phyloP scores from a whole-genome alignment of 2,888 invertebrate species.

The Sphaerophoria rueppellii region DNA sequence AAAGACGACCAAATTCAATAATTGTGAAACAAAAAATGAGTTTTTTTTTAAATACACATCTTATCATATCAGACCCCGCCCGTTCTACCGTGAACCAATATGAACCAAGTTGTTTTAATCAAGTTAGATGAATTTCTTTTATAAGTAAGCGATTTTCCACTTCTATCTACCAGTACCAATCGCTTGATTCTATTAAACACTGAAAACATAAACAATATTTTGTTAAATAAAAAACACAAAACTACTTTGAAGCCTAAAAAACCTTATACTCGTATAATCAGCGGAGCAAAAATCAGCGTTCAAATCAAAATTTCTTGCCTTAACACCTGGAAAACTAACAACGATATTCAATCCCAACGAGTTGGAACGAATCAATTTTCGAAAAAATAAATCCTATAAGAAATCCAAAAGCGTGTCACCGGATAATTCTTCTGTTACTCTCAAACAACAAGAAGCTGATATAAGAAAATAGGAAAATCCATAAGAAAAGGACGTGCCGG shows the following conservation, averaged over 20 bases:
- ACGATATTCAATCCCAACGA: conserved; percentile 65
- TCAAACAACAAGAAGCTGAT: conserved; percentile 37
- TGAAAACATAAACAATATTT: conserved; percentile 52
- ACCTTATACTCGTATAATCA: conserved; percentile 12
- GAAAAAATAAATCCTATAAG: conserved; percentile 32
- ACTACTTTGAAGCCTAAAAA: conserved; percentile 10
- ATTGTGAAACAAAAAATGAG: too few relatives aligned
- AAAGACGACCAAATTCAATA: too few relatives aligned
- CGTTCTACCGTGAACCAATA: too few relatives aligned
- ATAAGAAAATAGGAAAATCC: conserved; percentile 20
- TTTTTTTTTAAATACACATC: too few relatives aligned
- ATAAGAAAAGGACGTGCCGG: conserved; percentile 22
- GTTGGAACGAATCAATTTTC: conserved; percentile 74
- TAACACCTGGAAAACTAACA: conserved; percentile 74
- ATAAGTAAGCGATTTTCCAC: neutral
- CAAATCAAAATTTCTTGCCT: conserved; percentile 73
- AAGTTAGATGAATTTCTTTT: too few relatives aligned
- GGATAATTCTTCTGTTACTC: conserved; percentile 44
- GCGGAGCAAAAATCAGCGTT: conserved; percentile 46
- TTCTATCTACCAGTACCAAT: conserved; percentile 23
- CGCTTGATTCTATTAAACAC: conserved; percentile 23
- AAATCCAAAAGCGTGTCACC: conserved; percentile 66
- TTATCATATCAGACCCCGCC: too few relatives aligned
- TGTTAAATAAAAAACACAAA: conserved; percentile 13
- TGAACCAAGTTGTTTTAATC: too few relatives aligned